Conservation (phyloP, 1,140 invertebrate genomes). For the Galleria mellonella region DNA sequence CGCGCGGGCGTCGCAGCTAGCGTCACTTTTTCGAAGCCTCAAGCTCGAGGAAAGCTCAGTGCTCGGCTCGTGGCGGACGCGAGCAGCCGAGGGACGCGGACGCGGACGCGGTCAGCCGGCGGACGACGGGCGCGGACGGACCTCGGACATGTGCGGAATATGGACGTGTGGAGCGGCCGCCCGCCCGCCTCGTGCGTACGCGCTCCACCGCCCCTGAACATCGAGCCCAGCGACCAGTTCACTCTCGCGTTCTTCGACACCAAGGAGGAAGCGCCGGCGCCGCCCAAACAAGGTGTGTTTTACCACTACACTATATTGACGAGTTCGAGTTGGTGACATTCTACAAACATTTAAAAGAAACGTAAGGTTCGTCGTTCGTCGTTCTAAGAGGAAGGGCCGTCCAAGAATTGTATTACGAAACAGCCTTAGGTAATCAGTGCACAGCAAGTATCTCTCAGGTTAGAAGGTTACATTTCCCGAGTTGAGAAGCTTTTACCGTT, state of each 20-base stretch:
- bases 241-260: conserved; percentile 39
- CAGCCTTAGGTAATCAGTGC: no score
- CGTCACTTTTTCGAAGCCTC: conserved; percentile 6
- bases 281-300: conserved; percentile 32
- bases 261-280: conserved; percentile 25
- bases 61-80: conserved; percentile 14
- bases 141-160: conserved; percentile 35
- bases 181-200: conserved; percentile 40
- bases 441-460: no score
- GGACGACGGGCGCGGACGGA: conserved; percentile 12
- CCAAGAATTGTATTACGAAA: no score
- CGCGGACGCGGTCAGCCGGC: conserved; percentile 14
- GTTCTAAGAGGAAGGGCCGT: no score
- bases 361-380: no score
- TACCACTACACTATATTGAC: no score
- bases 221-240: conserved; percentile 31
- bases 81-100: conserved; percentile 34
- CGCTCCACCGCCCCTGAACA: conserved; percentile 30
- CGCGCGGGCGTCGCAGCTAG: conserved; percentile 27
- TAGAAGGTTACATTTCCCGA: no score
- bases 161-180: conserved; percentile 52
- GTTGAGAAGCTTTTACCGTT: no score
- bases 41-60: conserved; percentile 12
- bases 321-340: no score
- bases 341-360: no score